Conservation (phyloP, 1,140 invertebrate species). For the Drosophila novamexicana region DNA sequence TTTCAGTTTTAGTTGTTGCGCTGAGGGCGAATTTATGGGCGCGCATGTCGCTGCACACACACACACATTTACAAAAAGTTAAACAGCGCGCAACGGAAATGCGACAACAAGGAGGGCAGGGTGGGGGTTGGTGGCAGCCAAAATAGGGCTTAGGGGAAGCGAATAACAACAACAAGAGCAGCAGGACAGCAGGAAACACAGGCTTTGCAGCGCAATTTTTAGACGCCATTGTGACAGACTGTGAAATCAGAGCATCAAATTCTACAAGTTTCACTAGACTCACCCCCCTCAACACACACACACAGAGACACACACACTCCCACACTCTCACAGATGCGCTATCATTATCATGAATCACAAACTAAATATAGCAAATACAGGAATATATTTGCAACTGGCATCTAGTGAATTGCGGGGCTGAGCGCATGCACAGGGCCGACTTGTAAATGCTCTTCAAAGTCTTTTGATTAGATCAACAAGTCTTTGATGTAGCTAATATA, state of each 20-base stretch:
- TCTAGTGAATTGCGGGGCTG: neutral
- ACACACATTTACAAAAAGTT: constrained; percentile 63
- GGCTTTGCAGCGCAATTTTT: constrained; percentile 60
- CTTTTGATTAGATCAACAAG: too few species aligned
- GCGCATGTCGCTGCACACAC: constrained; percentile 79
- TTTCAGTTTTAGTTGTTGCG: constrained; percentile 39
- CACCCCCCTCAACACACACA: constrained; percentile 19
- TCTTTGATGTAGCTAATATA: too few species aligned
- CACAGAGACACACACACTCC: neutral
- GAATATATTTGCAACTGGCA: constrained; percentile 6
- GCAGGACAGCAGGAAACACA: constrained; percentile 35
- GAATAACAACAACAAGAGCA: constrained; percentile 9
- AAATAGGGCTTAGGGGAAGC: neutral
- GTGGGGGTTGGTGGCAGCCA: too few species aligned
- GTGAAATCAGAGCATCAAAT: constrained; percentile 56
- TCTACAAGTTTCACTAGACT: constrained; percentile 1
- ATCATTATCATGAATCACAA: constrained; percentile 69
- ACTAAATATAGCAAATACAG: constrained; percentile 51
- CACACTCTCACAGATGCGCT: constrained; percentile 5
- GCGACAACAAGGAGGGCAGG: constrained; percentile 52
- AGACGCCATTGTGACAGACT: constrained; percentile 44
- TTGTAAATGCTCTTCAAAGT: constrained; percentile 4
- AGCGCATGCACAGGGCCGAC: neutral
- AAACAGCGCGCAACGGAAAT: constrained; percentile 80
- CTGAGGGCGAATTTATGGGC: constrained; percentile 70